Percentiles rank a stretch among this genome's conserved stretches.
Evolutionary conservation across 1,140 invertebrate genomes (phyloP).

Genomic region (Forficula auricularia): DNA sequence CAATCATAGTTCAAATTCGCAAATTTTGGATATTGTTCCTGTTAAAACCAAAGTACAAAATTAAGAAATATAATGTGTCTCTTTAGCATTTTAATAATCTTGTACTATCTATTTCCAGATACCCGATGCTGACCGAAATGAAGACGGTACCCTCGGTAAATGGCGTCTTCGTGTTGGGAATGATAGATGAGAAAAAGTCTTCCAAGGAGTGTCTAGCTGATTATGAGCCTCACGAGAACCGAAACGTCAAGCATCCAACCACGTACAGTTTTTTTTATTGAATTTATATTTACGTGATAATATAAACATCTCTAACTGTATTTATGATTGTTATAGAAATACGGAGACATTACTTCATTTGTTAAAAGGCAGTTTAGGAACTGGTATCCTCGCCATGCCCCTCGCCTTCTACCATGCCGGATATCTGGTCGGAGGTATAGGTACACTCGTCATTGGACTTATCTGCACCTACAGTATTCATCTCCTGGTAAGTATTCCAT

Average conservation of each 20-base stretch:
- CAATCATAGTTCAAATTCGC: no score
- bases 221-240: slow-evolving; percentile 44
- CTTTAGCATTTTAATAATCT: no score
- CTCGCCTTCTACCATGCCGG: slow-evolving; percentile 65
- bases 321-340: slow-evolving; percentile 47
- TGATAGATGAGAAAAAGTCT: background rate
- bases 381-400: slow-evolving; percentile 79
- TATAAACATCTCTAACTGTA: slow-evolving; percentile 7
- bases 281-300: slow-evolving; percentile 2
- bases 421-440: slow-evolving; percentile 42
- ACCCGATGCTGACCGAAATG: no score
- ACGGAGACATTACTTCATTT: slow-evolving; percentile 62
- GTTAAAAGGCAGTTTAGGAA: slow-evolving; percentile 72
- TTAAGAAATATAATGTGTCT: no score
- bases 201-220: slow-evolving; percentile 14
- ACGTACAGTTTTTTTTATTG: slow-evolving; percentile 30
- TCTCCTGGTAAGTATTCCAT: slow-evolving; percentile 31
- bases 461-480: slow-evolving; percentile 69
- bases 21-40: no score
- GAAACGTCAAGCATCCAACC: slow-evolving; percentile 48
- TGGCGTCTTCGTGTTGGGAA: background rate
- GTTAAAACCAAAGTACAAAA: no score
- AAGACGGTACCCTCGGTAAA: no score
- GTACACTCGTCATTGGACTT: slow-evolving; percentile 47
- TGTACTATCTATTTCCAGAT: no score